Conservation (phyloP, 2,797 vertebrate genomes). For the Scyliorhinus canicula region DNA sequence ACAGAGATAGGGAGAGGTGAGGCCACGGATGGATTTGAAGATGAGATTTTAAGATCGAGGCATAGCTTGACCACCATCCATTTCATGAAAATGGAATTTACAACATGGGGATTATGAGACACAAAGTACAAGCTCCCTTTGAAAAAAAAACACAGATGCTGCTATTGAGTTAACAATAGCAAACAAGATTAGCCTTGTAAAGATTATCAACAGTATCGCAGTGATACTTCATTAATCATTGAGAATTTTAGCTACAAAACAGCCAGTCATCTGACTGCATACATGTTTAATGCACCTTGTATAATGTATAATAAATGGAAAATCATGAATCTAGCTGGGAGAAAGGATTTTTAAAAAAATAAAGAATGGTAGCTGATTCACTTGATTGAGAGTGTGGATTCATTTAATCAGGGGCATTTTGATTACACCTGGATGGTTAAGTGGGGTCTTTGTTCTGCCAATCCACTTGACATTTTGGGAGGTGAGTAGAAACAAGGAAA, state of each 20-base stretch:
- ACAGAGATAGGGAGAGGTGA: neutral
- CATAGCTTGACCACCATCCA: neutral
- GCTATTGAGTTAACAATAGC: constrained; percentile 28
- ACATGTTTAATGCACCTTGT: constrained; percentile 25
- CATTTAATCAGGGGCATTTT: neutral
- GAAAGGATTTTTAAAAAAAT: neutral
- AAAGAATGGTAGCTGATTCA: neutral
- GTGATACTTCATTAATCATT: constrained; percentile 31
- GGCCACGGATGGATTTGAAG: neutral
- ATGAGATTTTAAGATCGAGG: neutral
- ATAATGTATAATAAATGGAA: constrained; percentile 26
- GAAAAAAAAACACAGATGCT: neutral
- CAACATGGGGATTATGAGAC: neutral
- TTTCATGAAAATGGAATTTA: neutral
- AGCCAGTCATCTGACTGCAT: constrained; percentile 21
- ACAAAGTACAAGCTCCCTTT: neutral
- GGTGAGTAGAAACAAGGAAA: neutral
- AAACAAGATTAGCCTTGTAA: constrained; percentile 33
- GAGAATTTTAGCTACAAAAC: constrained; percentile 6
- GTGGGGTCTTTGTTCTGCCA: neutral
- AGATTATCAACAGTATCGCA: neutral
- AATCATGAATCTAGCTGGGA: neutral
- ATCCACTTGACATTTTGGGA: neutral
- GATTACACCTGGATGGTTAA: neutral
- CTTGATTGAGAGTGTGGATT: neutral